Evolutionary conservation across 2,113 vertebrate species (phyloP), one percentile per base, ranked within the genome.

Genomic region (Raphicerus campestris): DNA sequence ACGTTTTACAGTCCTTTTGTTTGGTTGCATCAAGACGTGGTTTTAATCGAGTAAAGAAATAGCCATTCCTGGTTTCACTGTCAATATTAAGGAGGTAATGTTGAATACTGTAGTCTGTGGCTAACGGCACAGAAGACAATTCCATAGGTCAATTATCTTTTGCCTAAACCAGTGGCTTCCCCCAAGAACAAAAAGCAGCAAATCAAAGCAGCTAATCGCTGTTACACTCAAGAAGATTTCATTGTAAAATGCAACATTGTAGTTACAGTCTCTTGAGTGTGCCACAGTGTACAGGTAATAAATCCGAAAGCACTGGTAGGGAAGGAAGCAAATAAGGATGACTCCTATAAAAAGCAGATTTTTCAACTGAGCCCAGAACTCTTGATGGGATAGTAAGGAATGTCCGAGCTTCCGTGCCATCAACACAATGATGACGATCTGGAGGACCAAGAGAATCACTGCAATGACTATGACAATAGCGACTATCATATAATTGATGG

Each of bases 201-300:
- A 98, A 97, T 99, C 99, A 56, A 99, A 98, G 70, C 99, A 99
- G 95, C 99, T 99, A 22, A 99, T 98, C 0, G 99, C 98, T 35
- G 99, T 99, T 87, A 99, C 51, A 73, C 99, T 99, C 96, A 99
- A 86, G 93, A 99, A 99, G 45, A 99, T 98, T 92, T 99, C 99
- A 26, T 99, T 99, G 53, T 98, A 99, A 75, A 90, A 97, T 51
- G 95, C 85, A 15, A 98, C 6, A 17, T 5, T 96, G 13, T 0
- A 0, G 0, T 98, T 4, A 53, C 0, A 75, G 1, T 47, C 0
- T 0, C 5, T 0, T 3, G 95, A 39, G 97, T 0, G 0, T 78
- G 30, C 5, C 82, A 98, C 83, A 1, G 66, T 35, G 2, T 99
- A 22, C 80, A 99, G 42, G 89, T 99, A 99, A 89, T 98, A 98